These are phyloP conservation scores for Bettongia penicillata DNA, from an alignment of 2,113 vertebrate genomes.

Conservation along the genomic window DNA sequence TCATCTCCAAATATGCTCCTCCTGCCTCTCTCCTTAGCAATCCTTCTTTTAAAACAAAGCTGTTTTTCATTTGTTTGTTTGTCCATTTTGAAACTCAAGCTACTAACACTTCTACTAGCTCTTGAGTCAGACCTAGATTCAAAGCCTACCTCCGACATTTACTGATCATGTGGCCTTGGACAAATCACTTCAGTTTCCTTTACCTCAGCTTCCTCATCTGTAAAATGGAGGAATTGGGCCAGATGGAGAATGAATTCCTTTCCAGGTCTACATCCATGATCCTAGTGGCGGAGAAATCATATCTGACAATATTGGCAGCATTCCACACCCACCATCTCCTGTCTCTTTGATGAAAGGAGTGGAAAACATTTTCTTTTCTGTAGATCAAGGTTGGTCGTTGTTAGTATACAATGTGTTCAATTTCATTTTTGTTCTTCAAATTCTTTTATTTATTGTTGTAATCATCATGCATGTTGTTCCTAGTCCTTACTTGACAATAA, in stretches of 20 bases:
- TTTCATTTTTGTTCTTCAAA: not conserved
- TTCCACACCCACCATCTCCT: not conserved
- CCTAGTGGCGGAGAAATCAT: not conserved
- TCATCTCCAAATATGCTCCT: not conserved
- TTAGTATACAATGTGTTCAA: not conserved
- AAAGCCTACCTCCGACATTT: not conserved
- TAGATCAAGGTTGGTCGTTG: not conserved
- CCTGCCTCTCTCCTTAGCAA: not conserved
- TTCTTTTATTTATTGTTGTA: not conserved
- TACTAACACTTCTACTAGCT: not conserved
- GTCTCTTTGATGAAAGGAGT: not conserved
- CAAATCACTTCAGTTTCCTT: not conserved
- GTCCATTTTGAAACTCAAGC: not conserved
- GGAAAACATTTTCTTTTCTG: not conserved
- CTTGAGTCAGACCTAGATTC: not conserved
- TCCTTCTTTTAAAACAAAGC: not conserved
- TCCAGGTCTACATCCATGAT: not conserved
- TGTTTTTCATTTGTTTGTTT: not conserved
- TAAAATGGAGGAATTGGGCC: not conserved
- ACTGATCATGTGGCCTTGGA: not conserved
- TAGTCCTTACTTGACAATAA: not conserved
- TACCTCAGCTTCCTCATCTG: not conserved
- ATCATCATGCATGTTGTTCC: not conserved
- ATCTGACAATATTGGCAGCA: not conserved
- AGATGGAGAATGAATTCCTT: not conserved